Evolutionary conservation across 2,888 invertebrate species (phyloP), one percentile per base, ranked within the genome.

Genomic region (Scaptomyza flava): DNA sequence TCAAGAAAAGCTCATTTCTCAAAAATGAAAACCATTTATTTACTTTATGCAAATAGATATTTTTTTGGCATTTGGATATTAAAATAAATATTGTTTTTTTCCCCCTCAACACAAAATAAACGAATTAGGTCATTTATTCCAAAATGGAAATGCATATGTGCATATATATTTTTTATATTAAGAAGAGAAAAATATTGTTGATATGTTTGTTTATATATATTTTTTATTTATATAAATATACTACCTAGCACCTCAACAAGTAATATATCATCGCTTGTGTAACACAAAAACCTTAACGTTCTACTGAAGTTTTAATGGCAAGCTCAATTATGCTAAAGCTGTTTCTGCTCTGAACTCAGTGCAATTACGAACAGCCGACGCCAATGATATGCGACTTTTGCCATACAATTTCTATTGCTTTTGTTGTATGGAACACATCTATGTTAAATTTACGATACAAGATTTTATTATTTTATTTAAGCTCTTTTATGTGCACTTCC

Each of bases 381-480:
- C 38, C 69, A 43, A 62, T 64, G 69, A 67, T 68, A 68, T 71
- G 62, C 54, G 72, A 51, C 58, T 50, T 38, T 43, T n/a, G 57
- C 23, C 42, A 54, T 65, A 71, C 63, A 54, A 48, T 53, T 27
- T 27, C 17, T 23, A 12, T 33, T 34, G 33, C 11, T 27, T 0
- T 33, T 1, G 2, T 9, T 33, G 33, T 33, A 11, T 33, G 33
- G n/a, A n/a, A 36, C 33, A 42, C 47, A 59, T 34, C 34, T 52
- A 58, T 43, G 48, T 58, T 33, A 41, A 66, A 71, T 63, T 58
- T 68, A 68, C 53, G 58, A 54, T 38, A 48, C 23, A 42, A 47
- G 47, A 34, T 59, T 59, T 57, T 67, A 41, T 38, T 60, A 62
- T 58, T 57, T 53, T 52, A 66, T 50, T 45, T 50, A 54, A 23